phyloP scores from a whole-genome alignment of 2,888 invertebrate species.

The Brachycybe producta region DNA sequence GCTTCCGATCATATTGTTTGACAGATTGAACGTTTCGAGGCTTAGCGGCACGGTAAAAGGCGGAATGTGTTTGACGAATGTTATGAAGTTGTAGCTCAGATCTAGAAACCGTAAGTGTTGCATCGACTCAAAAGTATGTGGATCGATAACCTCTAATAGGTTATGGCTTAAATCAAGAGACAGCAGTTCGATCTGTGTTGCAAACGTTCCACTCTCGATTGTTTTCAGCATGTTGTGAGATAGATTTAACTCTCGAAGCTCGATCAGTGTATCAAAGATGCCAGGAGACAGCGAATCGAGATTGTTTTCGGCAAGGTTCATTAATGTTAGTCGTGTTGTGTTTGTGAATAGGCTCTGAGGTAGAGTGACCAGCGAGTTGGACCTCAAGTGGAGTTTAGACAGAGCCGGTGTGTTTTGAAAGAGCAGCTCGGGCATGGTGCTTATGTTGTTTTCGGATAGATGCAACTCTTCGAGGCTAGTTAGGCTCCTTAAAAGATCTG shows the following conservation, averaged over 20 bases:
- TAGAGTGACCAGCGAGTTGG: background rate
- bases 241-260: background rate
- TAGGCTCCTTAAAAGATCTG: background rate
- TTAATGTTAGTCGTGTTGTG: background rate
- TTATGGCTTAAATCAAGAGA: background rate
- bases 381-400: background rate
- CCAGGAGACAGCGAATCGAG: background rate
- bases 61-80: background rate
- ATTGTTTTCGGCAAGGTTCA: background rate
- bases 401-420: background rate
- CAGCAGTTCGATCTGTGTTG: background rate
- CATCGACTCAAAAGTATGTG: background rate
- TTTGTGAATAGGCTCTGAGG: background rate
- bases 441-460: background rate
- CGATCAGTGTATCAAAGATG: background rate
- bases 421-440: background rate
- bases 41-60: background rate
- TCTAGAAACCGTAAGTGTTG: background rate
- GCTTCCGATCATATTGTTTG: background rate
- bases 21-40: background rate
- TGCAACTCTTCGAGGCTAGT: background rate
- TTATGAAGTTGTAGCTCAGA: background rate
- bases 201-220: background rate
- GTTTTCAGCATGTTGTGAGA: background rate
- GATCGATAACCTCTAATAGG: background rate